These are phyloP conservation scores for Grallaria varia DNA, from an alignment of 2,113 vertebrate species.

Conservation along the genomic window DNA sequence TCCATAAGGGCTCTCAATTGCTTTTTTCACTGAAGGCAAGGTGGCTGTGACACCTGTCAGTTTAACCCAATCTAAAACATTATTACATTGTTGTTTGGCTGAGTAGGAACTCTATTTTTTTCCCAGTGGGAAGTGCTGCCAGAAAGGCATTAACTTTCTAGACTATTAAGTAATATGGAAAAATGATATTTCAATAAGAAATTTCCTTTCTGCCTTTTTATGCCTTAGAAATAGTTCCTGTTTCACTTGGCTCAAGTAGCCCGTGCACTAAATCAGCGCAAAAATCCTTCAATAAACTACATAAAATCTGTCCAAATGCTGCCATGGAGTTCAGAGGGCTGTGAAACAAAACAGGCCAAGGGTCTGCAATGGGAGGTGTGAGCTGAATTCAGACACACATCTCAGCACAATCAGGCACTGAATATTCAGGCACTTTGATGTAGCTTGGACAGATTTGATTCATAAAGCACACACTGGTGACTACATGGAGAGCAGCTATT, in stretches of 20 bases:
- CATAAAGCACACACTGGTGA: not conserved
- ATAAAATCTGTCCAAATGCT: not conserved
- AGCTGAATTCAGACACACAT: not conserved
- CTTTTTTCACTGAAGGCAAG: constrained; percentile 46
- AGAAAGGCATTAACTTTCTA: constrained; percentile 48
- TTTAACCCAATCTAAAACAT: constrained; percentile 8
- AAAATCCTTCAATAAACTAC: not conserved
- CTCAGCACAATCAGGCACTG: not conserved
- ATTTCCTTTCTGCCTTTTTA: constrained; percentile 48
- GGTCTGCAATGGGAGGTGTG: not conserved
- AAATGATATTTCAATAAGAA: constrained; percentile 56
- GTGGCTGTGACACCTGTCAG: constrained; percentile 48
- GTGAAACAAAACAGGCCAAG: not conserved
- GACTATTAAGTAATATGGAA: constrained; percentile 60
- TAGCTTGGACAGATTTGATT: not conserved
- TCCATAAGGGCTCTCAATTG: constrained; percentile 42
- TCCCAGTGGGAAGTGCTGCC: not conserved
- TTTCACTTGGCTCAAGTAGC: constrained; percentile 46
- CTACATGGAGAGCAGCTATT: not conserved
- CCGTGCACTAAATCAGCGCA: not conserved
- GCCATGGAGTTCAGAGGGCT: not conserved
- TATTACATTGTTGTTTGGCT: constrained; percentile 25
- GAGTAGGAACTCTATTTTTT: not conserved
- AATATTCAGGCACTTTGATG: not conserved
- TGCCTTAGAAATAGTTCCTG: constrained; percentile 36